These are phyloP conservation scores for Ellobius talpinus DNA, from an alignment of 2,113 vertebrate genomes.

Conservation along the genomic window DNA sequence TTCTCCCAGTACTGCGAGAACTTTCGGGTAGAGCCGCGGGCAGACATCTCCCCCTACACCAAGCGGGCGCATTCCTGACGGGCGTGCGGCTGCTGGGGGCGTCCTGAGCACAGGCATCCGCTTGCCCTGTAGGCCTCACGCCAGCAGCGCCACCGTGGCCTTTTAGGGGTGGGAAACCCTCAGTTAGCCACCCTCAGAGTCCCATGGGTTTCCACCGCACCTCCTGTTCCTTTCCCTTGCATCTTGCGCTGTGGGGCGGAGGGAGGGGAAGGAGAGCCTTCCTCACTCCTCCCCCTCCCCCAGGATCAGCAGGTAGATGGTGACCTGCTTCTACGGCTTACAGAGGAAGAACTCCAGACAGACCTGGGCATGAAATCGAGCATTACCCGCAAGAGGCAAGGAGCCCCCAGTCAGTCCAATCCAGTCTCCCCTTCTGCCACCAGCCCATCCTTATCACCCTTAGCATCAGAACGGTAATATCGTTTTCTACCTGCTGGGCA, in stretches of 20 bases:
- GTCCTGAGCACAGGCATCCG: background rate
- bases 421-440: background rate
- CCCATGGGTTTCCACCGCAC: background rate
- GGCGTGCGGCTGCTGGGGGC: rapidly evolving
- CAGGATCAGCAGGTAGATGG: constrained; percentile 97
- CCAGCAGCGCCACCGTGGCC: background rate
- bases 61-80: background rate
- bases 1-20: constrained; percentile 91
- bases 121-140: rapidly evolving
- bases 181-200: background rate
- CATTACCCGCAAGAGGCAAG: constrained; percentile 93
- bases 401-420: background rate
- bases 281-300: background rate
- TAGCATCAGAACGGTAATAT: background rate
- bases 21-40: constrained; percentile 90
- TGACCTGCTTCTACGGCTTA: constrained; percentile 94
- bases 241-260: background rate
- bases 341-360: constrained; percentile 90
- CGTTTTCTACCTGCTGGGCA: constrained; percentile 63
- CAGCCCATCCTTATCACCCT: background rate
- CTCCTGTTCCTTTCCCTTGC: background rate
- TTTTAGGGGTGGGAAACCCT: background rate
- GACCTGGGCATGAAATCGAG: constrained; percentile 93
- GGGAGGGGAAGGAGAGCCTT: background rate
- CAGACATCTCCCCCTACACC: background rate